A percentile compares a stretch with the other conserved stretches of the same genome.
Conservation (phyloP, 2,113 vertebrate species). For the Pangasianodon gigas region DNA sequence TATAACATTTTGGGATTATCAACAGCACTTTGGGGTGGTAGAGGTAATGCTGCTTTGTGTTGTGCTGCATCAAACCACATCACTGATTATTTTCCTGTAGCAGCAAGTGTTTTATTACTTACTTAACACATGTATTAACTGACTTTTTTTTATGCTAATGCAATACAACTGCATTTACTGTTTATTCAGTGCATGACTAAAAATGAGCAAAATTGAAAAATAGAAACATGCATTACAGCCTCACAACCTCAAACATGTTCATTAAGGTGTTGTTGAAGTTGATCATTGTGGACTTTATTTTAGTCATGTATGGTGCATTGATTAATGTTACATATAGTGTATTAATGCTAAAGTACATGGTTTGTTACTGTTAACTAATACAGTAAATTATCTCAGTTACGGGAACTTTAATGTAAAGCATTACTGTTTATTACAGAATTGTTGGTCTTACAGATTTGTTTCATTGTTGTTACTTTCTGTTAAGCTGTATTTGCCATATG, state of each 20-base stretch:
- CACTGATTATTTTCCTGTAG: not conserved
- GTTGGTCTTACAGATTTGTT: conserved; percentile 64
- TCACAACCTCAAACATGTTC: not conserved
- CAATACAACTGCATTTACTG: not conserved
- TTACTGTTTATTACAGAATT: not conserved
- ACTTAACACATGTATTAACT: not conserved
- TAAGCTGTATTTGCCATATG: conserved; percentile 65
- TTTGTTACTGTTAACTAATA: not conserved
- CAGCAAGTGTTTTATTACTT: not conserved
- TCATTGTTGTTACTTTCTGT: not conserved
- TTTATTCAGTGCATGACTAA: not conserved
- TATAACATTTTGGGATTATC: not conserved
- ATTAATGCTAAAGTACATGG: not conserved
- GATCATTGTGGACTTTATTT: not conserved
- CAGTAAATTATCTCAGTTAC: not conserved
- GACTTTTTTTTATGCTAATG: not conserved
- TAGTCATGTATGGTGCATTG: not conserved
- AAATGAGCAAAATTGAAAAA: not conserved
- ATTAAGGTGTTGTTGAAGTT: not conserved
- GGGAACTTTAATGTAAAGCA: not conserved
- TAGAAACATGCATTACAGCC: not conserved
- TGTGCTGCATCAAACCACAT: not conserved
- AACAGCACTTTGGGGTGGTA: not conserved
- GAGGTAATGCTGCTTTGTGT: not conserved
- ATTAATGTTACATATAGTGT: not conserved